phyloP scores from a whole-genome alignment of 2,888 invertebrate species.

The Ecliptopera silaceata region DNA sequence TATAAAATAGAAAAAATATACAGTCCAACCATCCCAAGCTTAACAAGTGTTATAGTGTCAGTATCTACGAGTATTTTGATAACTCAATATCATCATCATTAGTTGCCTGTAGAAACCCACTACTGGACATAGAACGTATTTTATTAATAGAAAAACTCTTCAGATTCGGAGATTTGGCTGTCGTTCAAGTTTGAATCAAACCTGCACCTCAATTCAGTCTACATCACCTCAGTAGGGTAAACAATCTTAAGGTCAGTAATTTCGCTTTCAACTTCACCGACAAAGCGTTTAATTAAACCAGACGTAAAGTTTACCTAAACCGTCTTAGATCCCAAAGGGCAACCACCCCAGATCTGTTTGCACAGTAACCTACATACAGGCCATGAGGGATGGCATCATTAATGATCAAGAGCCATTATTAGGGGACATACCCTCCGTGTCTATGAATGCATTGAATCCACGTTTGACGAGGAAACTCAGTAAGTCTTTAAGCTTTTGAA shows the following conservation, averaged over 20 bases:
- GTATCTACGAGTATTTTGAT: too few species aligned
- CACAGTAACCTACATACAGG: conserved; percentile 81
- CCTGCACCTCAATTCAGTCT: too few species aligned
- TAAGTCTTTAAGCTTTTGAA: conserved; percentile 52
- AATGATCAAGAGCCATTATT: conserved; percentile 76
- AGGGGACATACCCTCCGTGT: conserved; percentile 73
- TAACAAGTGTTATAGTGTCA: too few species aligned
- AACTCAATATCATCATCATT: too few species aligned
- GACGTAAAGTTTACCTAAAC: conserved; percentile 50
- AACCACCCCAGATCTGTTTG: conserved; percentile 73
- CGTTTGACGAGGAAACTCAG: conserved; percentile 39
- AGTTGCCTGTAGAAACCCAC: too few species aligned
- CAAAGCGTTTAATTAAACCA: conserved; percentile 49
- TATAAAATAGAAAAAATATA: too few species aligned
- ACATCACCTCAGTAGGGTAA: too few species aligned
- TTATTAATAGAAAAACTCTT: too few species aligned
- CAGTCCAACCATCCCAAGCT: too few species aligned
- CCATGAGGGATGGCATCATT: conserved; percentile 78
- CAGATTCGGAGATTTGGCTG: too few species aligned
- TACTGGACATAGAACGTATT: too few species aligned
- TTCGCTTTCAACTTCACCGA: conserved; percentile 24
- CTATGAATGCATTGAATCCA: conserved; percentile 74
- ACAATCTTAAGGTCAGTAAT: conserved; percentile 15
- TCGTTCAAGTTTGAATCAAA: too few species aligned
- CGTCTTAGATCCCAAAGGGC: conserved; percentile 57